Evolutionary conservation across 2,113 vertebrate species (phyloP).

Genomic region (Plestiodon gilberti): DNA sequence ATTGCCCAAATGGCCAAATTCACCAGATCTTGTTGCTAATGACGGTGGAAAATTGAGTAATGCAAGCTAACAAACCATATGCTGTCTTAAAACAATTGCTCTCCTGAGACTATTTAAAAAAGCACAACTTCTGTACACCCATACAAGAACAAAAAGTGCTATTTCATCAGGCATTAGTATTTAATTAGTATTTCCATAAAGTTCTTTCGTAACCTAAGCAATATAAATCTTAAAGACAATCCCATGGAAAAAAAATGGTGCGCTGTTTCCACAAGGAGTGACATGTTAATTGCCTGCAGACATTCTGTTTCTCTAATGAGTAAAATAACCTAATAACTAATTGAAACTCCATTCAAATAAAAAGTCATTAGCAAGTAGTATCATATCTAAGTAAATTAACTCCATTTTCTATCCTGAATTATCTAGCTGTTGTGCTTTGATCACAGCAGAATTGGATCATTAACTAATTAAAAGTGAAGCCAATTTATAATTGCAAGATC

Average conservation of each 20-base stretch:
- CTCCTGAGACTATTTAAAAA: neutral
- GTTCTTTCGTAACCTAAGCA: neutral
- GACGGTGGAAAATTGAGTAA: conserved; percentile 5
- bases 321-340: conserved; percentile 69
- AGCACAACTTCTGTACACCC: neutral
- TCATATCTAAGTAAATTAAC: conserved; percentile 69
- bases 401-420: conserved; percentile 63
- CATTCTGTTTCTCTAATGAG: conserved; percentile 62
- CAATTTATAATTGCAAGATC: conserved; percentile 55
- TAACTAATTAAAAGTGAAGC: conserved; percentile 70
- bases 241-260: neutral
- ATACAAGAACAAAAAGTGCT: conserved; percentile 36
- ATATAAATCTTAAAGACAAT: conserved; percentile 45
- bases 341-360: conserved; percentile 63
- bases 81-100: neutral
- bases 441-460: conserved; percentile 70
- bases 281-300: conserved; percentile 62
- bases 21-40: conserved; percentile 1
- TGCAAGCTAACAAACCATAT: conserved; percentile 2
- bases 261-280: conserved; percentile 36
- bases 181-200: conserved; percentile 45
- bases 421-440: conserved; percentile 70
- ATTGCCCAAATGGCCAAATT: neutral
- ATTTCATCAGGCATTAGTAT: conserved; percentile 23
- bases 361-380: conserved; percentile 68